phyloP scores from a whole-genome alignment of 1,140 invertebrate species.

The Caerostris extrusa region DNA sequence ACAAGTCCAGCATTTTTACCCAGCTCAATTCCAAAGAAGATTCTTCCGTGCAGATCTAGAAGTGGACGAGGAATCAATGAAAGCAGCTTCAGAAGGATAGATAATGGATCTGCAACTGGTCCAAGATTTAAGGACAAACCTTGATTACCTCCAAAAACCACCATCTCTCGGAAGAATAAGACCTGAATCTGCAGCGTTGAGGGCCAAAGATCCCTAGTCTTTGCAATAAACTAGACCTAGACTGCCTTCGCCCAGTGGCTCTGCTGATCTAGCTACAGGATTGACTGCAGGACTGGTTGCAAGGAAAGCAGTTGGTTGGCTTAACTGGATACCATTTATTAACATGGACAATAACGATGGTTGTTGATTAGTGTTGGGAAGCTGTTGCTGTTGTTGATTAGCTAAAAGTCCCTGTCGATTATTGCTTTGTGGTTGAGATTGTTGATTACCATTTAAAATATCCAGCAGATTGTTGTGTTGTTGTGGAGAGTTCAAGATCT shows the following conservation, averaged over 20 bases:
- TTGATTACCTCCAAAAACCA: not conserved
- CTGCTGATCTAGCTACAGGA: slow-evolving; percentile 16
- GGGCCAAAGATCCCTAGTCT: slow-evolving; percentile 28
- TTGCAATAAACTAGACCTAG: not conserved
- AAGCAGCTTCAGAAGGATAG: slow-evolving; percentile 39
- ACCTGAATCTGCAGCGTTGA: not conserved
- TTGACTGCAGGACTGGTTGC: not conserved
- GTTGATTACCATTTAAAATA: not conserved
- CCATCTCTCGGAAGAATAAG: slow-evolving; percentile 46
- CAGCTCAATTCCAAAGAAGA: slow-evolving; percentile 72
- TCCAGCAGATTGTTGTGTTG: not conserved
- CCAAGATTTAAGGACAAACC: slow-evolving; percentile 64
- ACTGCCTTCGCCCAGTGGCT: not conserved
- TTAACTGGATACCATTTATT: not conserved
- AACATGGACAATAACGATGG: not conserved
- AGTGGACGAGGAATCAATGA: slow-evolving; percentile 69
- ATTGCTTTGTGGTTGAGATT: not conserved
- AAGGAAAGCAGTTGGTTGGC: slow-evolving; percentile 21
- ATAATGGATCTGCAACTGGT: slow-evolving; percentile 61
- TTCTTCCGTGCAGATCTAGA: slow-evolving; percentile 61
- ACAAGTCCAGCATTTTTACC: slow-evolving; percentile 74
- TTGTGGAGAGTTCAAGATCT: not conserved
- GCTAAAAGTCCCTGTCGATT: slow-evolving; percentile 1
- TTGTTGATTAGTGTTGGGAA: slow-evolving; percentile 20
- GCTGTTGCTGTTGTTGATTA: slow-evolving; percentile 3